Evolutionary conservation across 1,140 invertebrate genomes (phyloP).

Genomic region (Sinella curviseta): DNA sequence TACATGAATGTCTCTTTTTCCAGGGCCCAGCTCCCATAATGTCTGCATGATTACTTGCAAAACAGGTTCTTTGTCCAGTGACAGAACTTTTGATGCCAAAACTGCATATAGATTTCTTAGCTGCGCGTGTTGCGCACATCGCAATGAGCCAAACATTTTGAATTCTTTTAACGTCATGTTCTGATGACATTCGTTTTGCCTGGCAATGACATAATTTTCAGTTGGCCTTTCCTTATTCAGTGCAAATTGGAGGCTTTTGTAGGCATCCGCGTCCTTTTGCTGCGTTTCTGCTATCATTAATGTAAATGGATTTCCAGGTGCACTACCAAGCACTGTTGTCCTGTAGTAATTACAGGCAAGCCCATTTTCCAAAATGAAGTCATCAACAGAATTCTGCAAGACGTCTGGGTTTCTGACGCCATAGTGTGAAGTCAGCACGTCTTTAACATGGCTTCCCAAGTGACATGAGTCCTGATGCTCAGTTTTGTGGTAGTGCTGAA

Average conservation of each 20-base stretch:
- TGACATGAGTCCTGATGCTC: background rate
- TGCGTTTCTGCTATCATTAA: constrained; percentile 23
- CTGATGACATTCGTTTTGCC: constrained; percentile 32
- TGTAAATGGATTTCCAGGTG: background rate
- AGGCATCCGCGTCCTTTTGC: constrained; percentile 20
- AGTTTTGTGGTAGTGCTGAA: background rate
- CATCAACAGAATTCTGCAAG: background rate
- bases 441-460: background rate
- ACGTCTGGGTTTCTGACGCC: background rate
- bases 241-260: constrained; percentile 32
- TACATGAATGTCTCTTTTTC: constrained; percentile 14
- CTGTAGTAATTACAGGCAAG: background rate
- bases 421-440: background rate
- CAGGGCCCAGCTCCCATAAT: constrained; percentile 31
- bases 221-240: background rate
- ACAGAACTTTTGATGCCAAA: constrained; percentile 16
- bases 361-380: background rate
- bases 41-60: constrained; percentile 31
- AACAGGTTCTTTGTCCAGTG: constrained; percentile 29
- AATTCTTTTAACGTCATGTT: constrained; percentile 30
- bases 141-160: constrained; percentile 31
- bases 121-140: constrained; percentile 24
- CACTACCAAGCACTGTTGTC: background rate
- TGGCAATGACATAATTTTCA: constrained; percentile 34
- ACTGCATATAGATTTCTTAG: constrained; percentile 29